These are phyloP conservation scores for Cololabis saira DNA, from an alignment of 2,113 vertebrate species.

Conservation along the genomic window DNA sequence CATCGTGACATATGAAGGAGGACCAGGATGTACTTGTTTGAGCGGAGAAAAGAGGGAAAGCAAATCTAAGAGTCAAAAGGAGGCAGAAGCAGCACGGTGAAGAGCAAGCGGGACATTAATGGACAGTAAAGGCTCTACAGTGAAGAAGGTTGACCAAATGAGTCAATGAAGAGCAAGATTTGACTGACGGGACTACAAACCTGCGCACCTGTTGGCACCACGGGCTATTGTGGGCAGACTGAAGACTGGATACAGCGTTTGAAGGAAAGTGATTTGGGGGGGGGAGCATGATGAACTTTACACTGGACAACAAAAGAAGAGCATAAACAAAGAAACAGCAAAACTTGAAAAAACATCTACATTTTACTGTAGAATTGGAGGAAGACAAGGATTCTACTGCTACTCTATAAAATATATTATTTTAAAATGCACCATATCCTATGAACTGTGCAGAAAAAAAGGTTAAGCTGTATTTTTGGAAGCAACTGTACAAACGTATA, in stretches of 20 bases:
- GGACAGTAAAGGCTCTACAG: slow-evolving; percentile 16
- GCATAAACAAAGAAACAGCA: slow-evolving; percentile 11
- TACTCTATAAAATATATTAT: neutral
- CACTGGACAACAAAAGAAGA: slow-evolving; percentile 38
- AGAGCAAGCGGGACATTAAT: slow-evolving; percentile 33
- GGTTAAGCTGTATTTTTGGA: neutral
- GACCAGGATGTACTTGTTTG: slow-evolving; percentile 47
- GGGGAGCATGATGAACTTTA: slow-evolving; percentile 31
- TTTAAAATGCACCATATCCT: no score
- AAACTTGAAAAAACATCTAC: slow-evolving; percentile 32
- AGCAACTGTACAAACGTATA: slow-evolving; percentile 18
- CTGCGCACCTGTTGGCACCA: slow-evolving; percentile 44
- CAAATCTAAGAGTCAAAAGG: slow-evolving; percentile 35
- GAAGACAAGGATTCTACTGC: slow-evolving; percentile 41
- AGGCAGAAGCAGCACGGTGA: slow-evolving; percentile 37
- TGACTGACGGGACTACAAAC: slow-evolving; percentile 53
- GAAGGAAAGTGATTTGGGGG: slow-evolving; percentile 22
- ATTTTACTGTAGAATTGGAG: slow-evolving; percentile 9
- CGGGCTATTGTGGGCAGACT: slow-evolving; percentile 44
- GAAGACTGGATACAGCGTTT: slow-evolving; percentile 25
- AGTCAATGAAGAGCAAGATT: slow-evolving; percentile 9
- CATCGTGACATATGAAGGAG: slow-evolving; percentile 44
- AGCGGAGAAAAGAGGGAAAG: slow-evolving; percentile 34
- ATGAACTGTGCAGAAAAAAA: no score
- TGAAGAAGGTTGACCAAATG: slow-evolving; percentile 19